Base-by-base conservation (phyloP, 2,888 invertebrate genomes). In the Prosapia bicincta region DNA sequence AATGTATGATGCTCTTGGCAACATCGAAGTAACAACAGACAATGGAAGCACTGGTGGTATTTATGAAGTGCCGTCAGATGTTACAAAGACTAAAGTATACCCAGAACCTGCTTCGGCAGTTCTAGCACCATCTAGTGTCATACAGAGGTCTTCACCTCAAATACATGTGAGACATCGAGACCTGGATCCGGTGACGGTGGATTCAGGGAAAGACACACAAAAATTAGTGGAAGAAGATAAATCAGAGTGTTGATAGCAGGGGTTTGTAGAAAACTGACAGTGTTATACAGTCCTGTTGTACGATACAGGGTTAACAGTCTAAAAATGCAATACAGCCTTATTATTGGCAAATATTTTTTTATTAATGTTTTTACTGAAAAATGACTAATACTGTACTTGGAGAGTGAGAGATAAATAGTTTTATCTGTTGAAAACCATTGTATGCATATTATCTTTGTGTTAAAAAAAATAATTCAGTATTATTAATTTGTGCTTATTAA, bases 151-250 rank as follows among this genome's bases (percentile, higher is more conserved):
- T 75, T 90, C 92, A 77, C 92, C 93, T 26, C 91, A 90, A 84
- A 87, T 92, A 81, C 90, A 91, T 84, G 87, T 92, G 81, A 88
- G 92, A 85, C 93, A 92, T 84, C 90, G 91, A 81, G 92, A 93
- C 84, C 88, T 96, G 78, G 95, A 96, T 86, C 96, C 96, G 3
- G 90, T 91, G 72, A 87, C 89, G 76, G 90, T 91, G 76, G 96
- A 97, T 85, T 94, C 95, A 75, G 96, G 95, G 84, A 94, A 93
- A 85, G 97, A 97, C 86, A 97, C 97, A 69, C 94, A 94, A 85
- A 91, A 93, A 85, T 89, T 97, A 81, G 96, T 97, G 81, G 92
- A 92, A 85, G 96, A 96, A 88, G 95, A 96, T 88, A 91, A 91
- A 86, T 92, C 86, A 77, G 86, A 87, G 80, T 86, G 86, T 81